A percentile compares a stretch with the other conserved stretches of the same genome.
These are phyloP conservation scores for Neoaliturus tenellus DNA, from an alignment of 2,888 invertebrate species.

Conservation along the genomic window DNA sequence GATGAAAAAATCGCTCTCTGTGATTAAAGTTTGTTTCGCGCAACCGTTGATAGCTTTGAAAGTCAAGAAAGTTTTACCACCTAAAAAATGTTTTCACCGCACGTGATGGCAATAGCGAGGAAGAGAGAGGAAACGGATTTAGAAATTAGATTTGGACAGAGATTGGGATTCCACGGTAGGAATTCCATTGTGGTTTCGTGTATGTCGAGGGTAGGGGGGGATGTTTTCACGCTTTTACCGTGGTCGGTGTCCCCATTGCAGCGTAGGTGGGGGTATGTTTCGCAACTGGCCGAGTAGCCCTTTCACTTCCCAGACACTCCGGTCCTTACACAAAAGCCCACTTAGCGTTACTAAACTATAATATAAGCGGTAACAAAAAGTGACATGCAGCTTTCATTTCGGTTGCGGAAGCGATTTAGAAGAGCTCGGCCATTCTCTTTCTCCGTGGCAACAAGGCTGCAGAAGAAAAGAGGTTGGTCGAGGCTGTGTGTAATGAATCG, in stretches of 20 bases:
- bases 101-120: too few species aligned
- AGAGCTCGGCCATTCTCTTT: too few species aligned
- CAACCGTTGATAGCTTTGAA: too few species aligned
- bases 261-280: background rate
- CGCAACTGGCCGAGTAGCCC: constrained; percentile 30
- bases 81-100: too few species aligned
- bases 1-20: too few species aligned
- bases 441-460: too few species aligned
- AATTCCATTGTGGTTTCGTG: constrained; percentile 17
- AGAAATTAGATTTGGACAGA: constrained; percentile 2
- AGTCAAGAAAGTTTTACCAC: too few species aligned
- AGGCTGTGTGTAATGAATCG: too few species aligned
- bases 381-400: background rate
- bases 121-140: constrained; percentile 16
- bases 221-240: constrained; percentile 40
- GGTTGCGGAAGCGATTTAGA: background rate
- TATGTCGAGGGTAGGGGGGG: background rate
- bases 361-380: background rate
- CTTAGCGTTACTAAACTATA: constrained; percentile 9
- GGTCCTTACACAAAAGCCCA: constrained; percentile 16
- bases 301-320: constrained; percentile 45
- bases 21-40: too few species aligned
- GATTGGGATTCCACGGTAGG: constrained; percentile 16
- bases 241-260: constrained; percentile 7
- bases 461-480: too few species aligned